Evolutionary conservation across 2,888 invertebrate genomes (phyloP), one percentile per base, ranked within the genome.

Genomic region (Sphinx pinastri): DNA sequence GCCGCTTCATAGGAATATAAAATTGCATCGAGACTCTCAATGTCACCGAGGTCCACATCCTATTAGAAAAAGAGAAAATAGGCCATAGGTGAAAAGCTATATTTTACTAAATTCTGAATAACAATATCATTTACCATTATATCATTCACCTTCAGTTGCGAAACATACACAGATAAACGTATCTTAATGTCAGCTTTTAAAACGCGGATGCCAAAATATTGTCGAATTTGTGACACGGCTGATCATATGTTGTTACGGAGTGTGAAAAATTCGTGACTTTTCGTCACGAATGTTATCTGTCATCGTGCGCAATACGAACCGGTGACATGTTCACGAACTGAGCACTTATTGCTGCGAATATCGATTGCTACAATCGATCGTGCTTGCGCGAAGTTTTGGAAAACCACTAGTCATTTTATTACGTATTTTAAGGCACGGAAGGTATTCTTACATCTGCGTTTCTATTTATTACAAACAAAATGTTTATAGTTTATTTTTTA

Each of bases 201-300:
- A 49, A 19, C 47, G 19, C 49, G 63, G 63, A 63, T 47, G 19
- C 47, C 11, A 49, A 63, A 63, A 49, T 47, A 63, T 57, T 47
- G 55, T 31, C 45, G 60, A 67, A 67, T 57, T 67, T 66, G 25
- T 63, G 63, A 63, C 63, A 63, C 49, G 63, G 49, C 47, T 49
- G 63, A 63, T 63, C 63, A 63, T 63, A 47, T 63, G 8, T 63
- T 19, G 49, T 19, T 19, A 11, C 49, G 63, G 63, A 75, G 75
- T 72, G 79, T 78, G 77, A 81, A 82, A 83, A 82, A 79, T 71
- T 84, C 89, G 89, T 89, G 89, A 89, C 82, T 74, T 60, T 73
- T 19, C 71, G 80, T 85, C 89, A 89, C 89, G 89, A 85, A 68
- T 60, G n/a, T 70, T 31, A 63, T 63, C 54, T 71, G 57, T 69